Base-by-base conservation (phyloP, 2,797 vertebrate species). In the Clarias pachynema region DNA sequence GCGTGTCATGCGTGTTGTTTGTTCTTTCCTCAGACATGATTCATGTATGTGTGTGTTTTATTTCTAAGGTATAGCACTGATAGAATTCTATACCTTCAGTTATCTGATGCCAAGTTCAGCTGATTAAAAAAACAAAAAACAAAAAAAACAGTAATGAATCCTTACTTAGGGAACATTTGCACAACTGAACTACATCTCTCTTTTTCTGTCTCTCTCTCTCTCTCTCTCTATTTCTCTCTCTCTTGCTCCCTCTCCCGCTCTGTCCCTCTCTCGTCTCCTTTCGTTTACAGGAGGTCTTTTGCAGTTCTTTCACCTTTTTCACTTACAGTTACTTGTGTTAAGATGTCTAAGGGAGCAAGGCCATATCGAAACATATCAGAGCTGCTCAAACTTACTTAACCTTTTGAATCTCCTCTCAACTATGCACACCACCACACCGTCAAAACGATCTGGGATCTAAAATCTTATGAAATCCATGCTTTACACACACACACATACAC, bases 31-130 rank as follows among this genome's bases (percentile, higher is more conserved):
- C 92, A 91, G 93, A 93, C 90, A 88, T 89, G 86, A 93, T 92
- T 92, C 92, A 89, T 93, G 90, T 94, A 87, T 92, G 89, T 93
- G 90, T 95, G 94, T 93, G 94, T 94, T 94, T 94, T 91, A 89
- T 53, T 88, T 89, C 60, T 22, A 88, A 88, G 87, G 91, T 93
- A 89, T 93, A 89, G 91, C 89, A 87, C 86, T 90, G 87, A 90
- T 88, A 88, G 84, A 87, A 66, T 29, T 66, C 90, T 56, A 86
- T 81, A 84, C 37, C 66, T 40, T 79, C 85, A 84, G 83, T 56
- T 78, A 79, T 74, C 56, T 53, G 15, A 66, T 65, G 60, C 69
- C 31, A 31, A 79, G 82, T 79, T 69, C 60, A 56, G 68, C 81
- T 79, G 57, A 40, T 79, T 62, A 62, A 22, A 79, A 62, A 29